Conservation (phyloP, 2,797 vertebrate genomes). For the Platyrinchus mystaceus region DNA sequence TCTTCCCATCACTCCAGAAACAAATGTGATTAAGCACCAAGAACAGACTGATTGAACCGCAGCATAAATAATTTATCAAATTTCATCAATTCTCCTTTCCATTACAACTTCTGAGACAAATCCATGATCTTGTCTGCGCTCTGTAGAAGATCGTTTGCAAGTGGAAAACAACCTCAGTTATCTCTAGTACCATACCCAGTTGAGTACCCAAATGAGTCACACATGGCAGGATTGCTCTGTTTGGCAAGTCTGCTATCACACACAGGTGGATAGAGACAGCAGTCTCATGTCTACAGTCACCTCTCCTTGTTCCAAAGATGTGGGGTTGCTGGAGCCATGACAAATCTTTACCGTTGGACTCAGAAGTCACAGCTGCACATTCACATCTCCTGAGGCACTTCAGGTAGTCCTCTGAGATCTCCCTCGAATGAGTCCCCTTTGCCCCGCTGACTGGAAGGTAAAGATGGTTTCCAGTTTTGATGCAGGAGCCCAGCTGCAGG, state of each 20-base stretch:
- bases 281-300: rapidly evolving
- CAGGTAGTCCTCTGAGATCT: neutral
- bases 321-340: neutral
- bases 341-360: rapidly evolving
- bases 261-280: rapidly evolving
- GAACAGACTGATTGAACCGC: neutral
- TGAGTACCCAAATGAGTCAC: neutral
- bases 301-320: neutral
- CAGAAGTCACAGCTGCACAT: neutral
- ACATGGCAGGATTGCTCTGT: neutral
- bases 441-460: neutral
- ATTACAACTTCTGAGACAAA: neutral
- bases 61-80: neutral
- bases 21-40: neutral
- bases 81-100: neutral
- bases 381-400: neutral
- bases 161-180: neutral
- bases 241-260: rapidly evolving
- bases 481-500: neutral
- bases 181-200: neutral
- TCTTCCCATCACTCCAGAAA: neutral
- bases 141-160: neutral
- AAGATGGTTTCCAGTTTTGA: neutral
- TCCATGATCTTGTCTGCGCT: neutral
- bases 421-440: rapidly evolving